Evolutionary conservation across 2,113 vertebrate genomes (phyloP), one percentile per base, ranked within the genome.

Genomic region (Potamarius usumacintae): DNA sequence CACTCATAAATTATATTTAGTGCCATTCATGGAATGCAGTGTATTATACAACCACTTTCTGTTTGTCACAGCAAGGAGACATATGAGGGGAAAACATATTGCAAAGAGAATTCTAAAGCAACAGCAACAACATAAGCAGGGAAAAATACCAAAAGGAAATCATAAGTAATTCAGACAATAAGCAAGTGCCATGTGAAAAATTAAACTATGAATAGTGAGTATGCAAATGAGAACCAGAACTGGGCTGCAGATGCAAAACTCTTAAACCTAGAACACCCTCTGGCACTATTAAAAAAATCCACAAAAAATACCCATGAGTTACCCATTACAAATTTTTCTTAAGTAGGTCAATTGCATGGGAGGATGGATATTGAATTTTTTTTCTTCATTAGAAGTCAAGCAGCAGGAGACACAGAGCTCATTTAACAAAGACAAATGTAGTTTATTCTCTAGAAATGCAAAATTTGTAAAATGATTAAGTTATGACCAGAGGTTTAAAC

Each of bases 311-410:
- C 34, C 17, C 22, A 53, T n/a, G 52, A 15, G 17, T 79, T 79
- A 55, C 15, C 25, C 76, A 18, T 27, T 79, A 79, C 52, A 77
- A 18, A 1, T 53, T 53, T 77, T 17, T 71, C 10, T 30, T 20
- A 79, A 79, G 2, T 79, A 81, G 79, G 79, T 60, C 79, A 81
- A 12, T 60, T 60, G 79, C 55, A 81, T 60, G 57, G 79, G 27
- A 20, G 79, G 55, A 17, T 58, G 18, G 9, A 80, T 22, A 60
- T 22, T 58, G 53, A 57, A 14, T 57, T 10, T 17, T 18, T 34
- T 20, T 11, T 55, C 12, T 76, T 25, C 50, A 78, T 78, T 78
- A 78, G 76, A 78, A 55, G 22, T 53, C 1, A 55, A 78, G n/a
- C 76, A 15, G 25, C 76, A 55, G 50, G 50, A 50, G 9, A 52